These are phyloP conservation scores for Rapana venosa DNA, from an alignment of 2,888 invertebrate genomes.

Conservation along the genomic window DNA sequence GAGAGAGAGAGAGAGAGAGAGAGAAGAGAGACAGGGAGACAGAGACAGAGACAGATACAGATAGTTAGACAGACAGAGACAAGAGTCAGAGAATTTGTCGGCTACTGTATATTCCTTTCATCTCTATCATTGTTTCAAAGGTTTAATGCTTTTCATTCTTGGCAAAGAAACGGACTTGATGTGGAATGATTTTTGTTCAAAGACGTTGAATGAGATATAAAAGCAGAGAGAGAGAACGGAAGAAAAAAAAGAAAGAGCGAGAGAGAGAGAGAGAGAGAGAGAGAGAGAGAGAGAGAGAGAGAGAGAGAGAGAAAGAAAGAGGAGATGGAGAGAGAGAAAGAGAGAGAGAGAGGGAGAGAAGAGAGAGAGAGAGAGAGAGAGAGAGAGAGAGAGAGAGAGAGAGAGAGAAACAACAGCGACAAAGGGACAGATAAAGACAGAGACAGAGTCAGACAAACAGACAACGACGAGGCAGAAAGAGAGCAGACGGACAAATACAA, in stretches of 20 bases:
- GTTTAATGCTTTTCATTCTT: too few species aligned
- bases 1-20: background rate
- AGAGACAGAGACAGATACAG: background rate
- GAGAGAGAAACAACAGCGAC: too few species aligned
- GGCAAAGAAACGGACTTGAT: too few species aligned
- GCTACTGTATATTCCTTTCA: too few species aligned
- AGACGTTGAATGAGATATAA: too few species aligned
- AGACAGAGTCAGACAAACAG: background rate
- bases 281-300: background rate
- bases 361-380: constrained; percentile 10
- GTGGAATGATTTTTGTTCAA: too few species aligned
- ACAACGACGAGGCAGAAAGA: background rate
- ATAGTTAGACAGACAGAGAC: background rate
- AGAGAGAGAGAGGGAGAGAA: background rate
- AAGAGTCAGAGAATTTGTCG: background rate
- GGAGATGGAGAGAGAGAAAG: too few species aligned
- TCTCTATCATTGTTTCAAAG: too few species aligned
- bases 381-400: too few species aligned
- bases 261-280: background rate
- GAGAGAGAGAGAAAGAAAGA: background rate
- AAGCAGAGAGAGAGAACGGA: background rate
- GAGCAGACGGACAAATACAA: background rate
- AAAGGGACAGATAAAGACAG: too few species aligned
- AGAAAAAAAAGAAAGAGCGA: background rate
- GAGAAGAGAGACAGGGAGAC: background rate